A percentile compares a stretch with the other conserved stretches of the same genome.
Evolutionary conservation across 2,888 invertebrate genomes (phyloP).

Genomic region (Sussaba pulchella): DNA sequence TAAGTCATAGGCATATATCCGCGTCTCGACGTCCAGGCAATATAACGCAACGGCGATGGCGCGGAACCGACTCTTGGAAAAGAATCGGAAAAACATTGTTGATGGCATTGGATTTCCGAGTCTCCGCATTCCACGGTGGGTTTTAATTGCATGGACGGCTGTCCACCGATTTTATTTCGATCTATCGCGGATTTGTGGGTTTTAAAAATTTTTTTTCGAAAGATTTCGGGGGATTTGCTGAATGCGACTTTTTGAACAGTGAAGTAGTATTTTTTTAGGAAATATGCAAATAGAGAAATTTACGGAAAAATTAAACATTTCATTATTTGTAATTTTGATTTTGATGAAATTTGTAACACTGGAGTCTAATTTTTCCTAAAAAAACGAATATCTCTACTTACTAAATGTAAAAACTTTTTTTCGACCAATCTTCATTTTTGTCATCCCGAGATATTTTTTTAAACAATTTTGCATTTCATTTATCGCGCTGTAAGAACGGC

Average conservation of each 20-base stretch:
- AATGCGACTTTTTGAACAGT: not conserved
- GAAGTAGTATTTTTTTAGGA: not conserved
- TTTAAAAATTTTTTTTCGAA: not conserved
- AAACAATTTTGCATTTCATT: not conserved
- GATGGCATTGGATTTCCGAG: constrained; percentile 58
- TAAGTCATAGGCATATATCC: constrained; percentile 39
- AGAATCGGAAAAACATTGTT: constrained; percentile 64
- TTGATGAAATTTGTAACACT: too few species aligned
- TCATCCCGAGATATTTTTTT: not conserved
- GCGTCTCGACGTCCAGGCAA: constrained; percentile 53
- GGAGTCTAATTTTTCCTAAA: too few species aligned
- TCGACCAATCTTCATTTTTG: not conserved
- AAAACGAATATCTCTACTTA: too few species aligned
- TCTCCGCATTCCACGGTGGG: constrained; percentile 30
- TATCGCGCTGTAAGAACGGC: not conserved
- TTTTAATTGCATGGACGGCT: constrained; percentile 64
- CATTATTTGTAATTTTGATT: too few species aligned
- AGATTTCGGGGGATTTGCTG: not conserved
- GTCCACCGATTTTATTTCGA: constrained; percentile 50
- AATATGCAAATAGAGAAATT: too few species aligned
- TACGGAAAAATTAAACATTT: too few species aligned
- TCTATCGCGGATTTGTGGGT: constrained; percentile 50
- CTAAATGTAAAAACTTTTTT: too few species aligned
- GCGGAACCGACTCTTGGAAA: constrained; percentile 53
- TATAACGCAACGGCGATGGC: constrained; percentile 54